Evolutionary conservation across 1,140 invertebrate species (phyloP).

Genomic region (Heliconius hewitsoni): DNA sequence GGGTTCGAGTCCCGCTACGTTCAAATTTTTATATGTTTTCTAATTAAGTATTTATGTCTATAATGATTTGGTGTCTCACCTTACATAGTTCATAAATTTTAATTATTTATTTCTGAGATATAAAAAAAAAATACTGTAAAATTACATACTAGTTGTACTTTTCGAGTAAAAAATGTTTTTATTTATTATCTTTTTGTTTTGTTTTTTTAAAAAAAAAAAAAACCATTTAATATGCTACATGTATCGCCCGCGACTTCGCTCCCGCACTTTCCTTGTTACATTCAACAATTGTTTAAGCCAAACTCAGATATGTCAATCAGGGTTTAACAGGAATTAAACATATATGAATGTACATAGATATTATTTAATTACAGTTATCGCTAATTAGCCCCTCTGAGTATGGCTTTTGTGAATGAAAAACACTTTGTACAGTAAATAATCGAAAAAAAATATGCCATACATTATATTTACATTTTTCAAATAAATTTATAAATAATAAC

Average conservation of each 20-base stretch:
- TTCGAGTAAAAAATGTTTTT: conserved; percentile 24
- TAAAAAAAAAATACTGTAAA: conserved; percentile 30
- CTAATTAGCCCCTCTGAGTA: neutral
- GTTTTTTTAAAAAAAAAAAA: neutral
- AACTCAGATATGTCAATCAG: neutral
- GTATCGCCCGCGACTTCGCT: neutral
- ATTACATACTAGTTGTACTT: conserved; percentile 35
- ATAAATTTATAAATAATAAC: neutral
- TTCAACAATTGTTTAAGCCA: neutral
- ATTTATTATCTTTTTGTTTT: conserved; percentile 1
- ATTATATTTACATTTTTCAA: conserved; percentile 8
- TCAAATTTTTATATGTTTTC: too few species aligned
- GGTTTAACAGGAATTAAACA: too few species aligned
- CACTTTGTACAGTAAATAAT: neutral
- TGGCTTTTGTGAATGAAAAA: neutral
- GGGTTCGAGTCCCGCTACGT: too few species aligned
- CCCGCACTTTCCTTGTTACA: neutral
- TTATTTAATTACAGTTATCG: neutral
- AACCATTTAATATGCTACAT: neutral
- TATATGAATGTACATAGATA: neutral
- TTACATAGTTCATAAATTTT: neutral
- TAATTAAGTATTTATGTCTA: too few species aligned
- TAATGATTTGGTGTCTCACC: neutral
- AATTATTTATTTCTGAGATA: neutral
- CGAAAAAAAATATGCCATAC: neutral